Evolutionary conservation across 2,797 vertebrate genomes (phyloP), one percentile per base, ranked within the genome.

Genomic region (Phyllotis vaccarum): DNA sequence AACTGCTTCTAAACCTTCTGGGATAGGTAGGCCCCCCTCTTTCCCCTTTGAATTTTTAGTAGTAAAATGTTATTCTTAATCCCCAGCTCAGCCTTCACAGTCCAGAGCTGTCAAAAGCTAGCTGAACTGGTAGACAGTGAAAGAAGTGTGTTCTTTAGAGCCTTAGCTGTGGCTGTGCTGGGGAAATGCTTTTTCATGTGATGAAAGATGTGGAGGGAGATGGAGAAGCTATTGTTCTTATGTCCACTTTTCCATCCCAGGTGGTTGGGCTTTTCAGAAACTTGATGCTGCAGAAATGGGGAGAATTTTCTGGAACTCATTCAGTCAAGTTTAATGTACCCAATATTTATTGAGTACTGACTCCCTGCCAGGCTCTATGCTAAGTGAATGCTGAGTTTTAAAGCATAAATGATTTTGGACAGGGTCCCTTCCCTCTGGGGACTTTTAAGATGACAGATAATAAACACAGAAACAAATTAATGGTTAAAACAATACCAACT

Each of bases 381-480:
- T 94, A 52, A 81, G 19, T 81, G 49, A 81, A 21, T 83, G 90
- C 83, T 88, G 29, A 31, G 86, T 93, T 72, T 46, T 29, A 90
- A 86, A 95, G 54, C 22, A 19, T 64, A 60, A 62, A 46, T 91
- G 62, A 91, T 79, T 79, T 83, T 89, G 74, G 91, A 92, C 88
- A 89, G 86, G 62, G 80, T 64, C 56, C 62, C 5, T 75, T 70
- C 8, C 79, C 75, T 95, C 27, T 29, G 78, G 76, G 87, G 85
- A 94, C 89, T 91, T 97, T 75, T 34, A 72, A 94, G 87, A 86
- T 72, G 89, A 87, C 75, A 87, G 60, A 87, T 29, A 86, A 60
- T 91, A 91, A 88, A 93, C 11, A 85, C 75, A 70, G 62, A 89
- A 93, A 76, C 81, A 86, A 92, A 70, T 93, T 19, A 88, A 78